Conservation (phyloP, 92 coral and sea anemone species). For the Epizoanthus ramosus region DNA sequence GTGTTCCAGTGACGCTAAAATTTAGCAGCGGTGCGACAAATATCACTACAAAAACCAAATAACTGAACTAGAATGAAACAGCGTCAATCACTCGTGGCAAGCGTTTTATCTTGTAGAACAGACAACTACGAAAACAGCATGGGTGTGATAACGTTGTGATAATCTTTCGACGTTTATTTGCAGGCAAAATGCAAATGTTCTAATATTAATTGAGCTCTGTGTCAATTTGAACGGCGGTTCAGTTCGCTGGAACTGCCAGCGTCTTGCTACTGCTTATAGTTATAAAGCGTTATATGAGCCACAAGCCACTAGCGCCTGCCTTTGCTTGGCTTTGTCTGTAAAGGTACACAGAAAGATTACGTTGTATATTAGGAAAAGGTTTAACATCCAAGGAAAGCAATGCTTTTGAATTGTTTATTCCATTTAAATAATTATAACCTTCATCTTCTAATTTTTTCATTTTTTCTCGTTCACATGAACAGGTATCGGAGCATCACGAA, state of each 20-base stretch:
- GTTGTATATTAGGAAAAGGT: background rate
- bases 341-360: constrained; percentile 1
- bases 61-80: background rate
- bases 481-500: constrained; percentile 7
- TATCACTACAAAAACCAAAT: background rate
- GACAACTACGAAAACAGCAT: background rate
- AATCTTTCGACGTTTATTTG: constrained; percentile 67
- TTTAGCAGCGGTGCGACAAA: background rate
- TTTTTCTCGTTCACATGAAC: background rate
- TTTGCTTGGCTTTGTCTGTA: background rate
- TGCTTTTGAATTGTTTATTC: background rate
- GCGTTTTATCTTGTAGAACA: constrained; percentile 3
- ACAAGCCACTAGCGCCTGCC: background rate
- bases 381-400: background rate
- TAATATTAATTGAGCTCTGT: constrained; percentile 44
- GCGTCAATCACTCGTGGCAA: background rate
- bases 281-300: background rate
- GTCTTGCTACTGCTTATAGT: background rate
- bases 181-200: constrained; percentile 74
- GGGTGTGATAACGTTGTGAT: constrained; percentile 52
- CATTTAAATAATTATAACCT: background rate
- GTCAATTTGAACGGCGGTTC: background rate
- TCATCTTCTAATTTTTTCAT: background rate
- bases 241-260: background rate
- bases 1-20: background rate